A percentile compares a stretch with the other conserved stretches of the same genome.
Conservation (phyloP, 2,888 invertebrate species). For the Arenicola marina region DNA sequence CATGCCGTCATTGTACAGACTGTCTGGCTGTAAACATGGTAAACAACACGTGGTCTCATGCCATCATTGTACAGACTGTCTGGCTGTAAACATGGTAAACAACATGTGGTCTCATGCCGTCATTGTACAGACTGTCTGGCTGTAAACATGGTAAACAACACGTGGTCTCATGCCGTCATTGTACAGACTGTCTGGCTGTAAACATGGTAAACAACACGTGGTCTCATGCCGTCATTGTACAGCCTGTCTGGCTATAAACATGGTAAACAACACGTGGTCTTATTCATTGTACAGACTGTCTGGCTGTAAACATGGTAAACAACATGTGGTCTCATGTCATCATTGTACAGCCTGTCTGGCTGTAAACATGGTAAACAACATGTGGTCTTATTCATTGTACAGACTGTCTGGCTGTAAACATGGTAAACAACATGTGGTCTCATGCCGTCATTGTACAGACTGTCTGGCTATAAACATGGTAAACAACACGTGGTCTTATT, state of each 20-base stretch:
- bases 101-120: slow-evolving; percentile 92
- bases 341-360: slow-evolving; percentile 88
- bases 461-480: slow-evolving; percentile 77
- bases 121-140: slow-evolving; percentile 88
- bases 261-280: too few species aligned
- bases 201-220: too few species aligned
- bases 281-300: slow-evolving; percentile 91
- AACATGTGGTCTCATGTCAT: slow-evolving; percentile 92
- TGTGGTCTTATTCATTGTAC: too few species aligned
- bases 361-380: too few species aligned
- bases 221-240: slow-evolving; percentile 89
- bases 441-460: slow-evolving; percentile 91
- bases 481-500: too few species aligned
- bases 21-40: slow-evolving; percentile 77
- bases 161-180: slow-evolving; percentile 91
- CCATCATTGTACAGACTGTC: slow-evolving; percentile 92
- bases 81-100: slow-evolving; percentile 71
- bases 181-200: slow-evolving; percentile 86
- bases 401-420: slow-evolving; percentile 80
- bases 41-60: too few species aligned
- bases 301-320: slow-evolving; percentile 71
- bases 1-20: slow-evolving; percentile 91
- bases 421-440: too few species aligned
- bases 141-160: too few species aligned
- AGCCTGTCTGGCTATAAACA: slow-evolving; percentile 80